Evolutionary conservation across 2,797 vertebrate species (phyloP), one percentile per base, ranked within the genome.

Genomic region (Clamator glandarius): DNA sequence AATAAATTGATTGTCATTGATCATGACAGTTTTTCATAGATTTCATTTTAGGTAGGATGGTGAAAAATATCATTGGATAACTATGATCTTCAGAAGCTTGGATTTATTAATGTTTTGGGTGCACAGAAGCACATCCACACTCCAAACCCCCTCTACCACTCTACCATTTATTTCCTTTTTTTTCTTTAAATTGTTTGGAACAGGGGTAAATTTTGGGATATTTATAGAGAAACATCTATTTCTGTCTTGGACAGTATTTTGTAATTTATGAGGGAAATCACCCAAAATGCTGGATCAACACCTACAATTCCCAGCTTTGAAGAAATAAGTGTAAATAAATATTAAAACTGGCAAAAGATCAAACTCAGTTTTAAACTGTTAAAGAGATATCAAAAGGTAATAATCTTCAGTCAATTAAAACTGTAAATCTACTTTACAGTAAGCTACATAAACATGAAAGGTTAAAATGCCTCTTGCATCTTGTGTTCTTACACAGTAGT

Each of bases 321-420:
- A 87, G 9, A 90, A 67, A 52, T 63, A 87, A 72, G 3, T 66
- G 24, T 46, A 74, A 89, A 95, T 67, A 74, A 70, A 80, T 74
- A 64, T 28, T 77, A 62, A 80, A 87, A 64, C 6, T 67, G n/a
- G 48, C 92, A 63, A 39, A 75, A 87, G 29, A 79, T 33, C 61
- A 92, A 87, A 77, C 3, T 82, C 17, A 48, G 12, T 44, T 69
- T 44, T 67, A 55, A 12, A 73, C 13, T 91, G 59, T 23, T 57
- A 87, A 82, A 83, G 25, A 70, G 39, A 44, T 85, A 85, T 50
- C 66, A 89, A 44, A 74, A 68, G 11, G 15, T 61, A 83, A 74
- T 67, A 89, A 85, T 69, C 33, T 89, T 73, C 33, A 73, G n/a
- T 59, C 36, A 84, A 46, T 92, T 89, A 79, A 81, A 78, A 81